Evolutionary conservation across 1,140 invertebrate species (phyloP), one percentile per base, ranked within the genome.

Genomic region (Hyles euphorbiae): DNA sequence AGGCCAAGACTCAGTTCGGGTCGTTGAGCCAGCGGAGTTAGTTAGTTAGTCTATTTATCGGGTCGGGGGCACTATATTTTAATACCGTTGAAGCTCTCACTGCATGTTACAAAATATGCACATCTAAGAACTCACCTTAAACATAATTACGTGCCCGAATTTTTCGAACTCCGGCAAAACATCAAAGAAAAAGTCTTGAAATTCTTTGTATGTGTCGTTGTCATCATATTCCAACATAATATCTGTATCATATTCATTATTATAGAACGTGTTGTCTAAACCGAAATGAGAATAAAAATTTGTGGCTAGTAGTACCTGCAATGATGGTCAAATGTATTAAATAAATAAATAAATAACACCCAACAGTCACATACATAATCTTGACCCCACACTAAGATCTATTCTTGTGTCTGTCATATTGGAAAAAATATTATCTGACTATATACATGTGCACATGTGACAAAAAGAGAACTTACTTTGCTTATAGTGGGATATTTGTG

Each of bases 111-210:
- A 22, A 22, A 22, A 22, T 22, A 22, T 22, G 22, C 22, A 22
- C 22, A 22, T 22, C 2, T 22, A 34, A n/a, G n/a, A 44, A 71
- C 78, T 76, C 63, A 90, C 89, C 84, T 95, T 94, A 70, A 98
- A 93, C 69, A 96, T 94, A 32, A 91, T 87, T 51, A 98, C 92
- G 72, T 91, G 90, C 11, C 97, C 97, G 85, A 92, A 94, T 65
- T 91, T 93, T 79, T 95, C 91, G 70, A 98, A 91, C 88, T 98
- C 97, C 3, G 93, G 92, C 22, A 96, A 77, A 34, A 96, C 93
- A 89, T 98, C 97, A 56, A 93, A 89, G 79, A 97, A 98, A 83
- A 99, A 99, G 43, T 96, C 95, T 68, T 93, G 92, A 78, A 96
- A 98, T 72, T 96, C 93, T 50, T 91, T 88, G 55, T 96, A 94